These are phyloP conservation scores for Lottia scabra DNA, from an alignment of 2,888 invertebrate species.

Conservation along the genomic window DNA sequence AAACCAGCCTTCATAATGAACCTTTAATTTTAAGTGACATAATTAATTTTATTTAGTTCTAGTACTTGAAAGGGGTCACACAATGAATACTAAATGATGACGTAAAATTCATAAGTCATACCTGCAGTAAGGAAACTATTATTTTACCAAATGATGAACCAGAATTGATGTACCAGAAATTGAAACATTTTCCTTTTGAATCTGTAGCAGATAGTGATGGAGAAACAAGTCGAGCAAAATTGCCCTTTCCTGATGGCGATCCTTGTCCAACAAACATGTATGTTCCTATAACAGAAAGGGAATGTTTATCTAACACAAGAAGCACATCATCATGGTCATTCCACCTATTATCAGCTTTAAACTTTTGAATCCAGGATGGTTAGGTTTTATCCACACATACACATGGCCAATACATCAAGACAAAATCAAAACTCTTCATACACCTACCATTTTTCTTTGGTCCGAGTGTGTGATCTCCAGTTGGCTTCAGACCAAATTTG, in stretches of 20 bases:
- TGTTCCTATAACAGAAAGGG: constrained; percentile 67
- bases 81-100: no score
- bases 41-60: no score
- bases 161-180: constrained; percentile 50
- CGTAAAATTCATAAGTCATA: no score
- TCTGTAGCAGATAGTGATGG: constrained; percentile 45
- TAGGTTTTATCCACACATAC: no score
- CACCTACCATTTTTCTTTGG: constrained; percentile 31
- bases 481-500: constrained; percentile 29
- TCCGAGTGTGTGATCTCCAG: constrained; percentile 48
- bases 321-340: no score
- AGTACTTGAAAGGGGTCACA: no score
- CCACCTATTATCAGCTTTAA: no score
- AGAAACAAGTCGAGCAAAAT: constrained; percentile 71
- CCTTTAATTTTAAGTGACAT: no score
- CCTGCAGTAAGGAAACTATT: constrained; percentile 36
- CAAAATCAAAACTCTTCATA: background rate
- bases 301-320: background rate
- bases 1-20: no score
- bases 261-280: constrained; percentile 75
- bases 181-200: constrained; percentile 39
- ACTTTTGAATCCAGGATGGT: no score
- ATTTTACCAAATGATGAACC: constrained; percentile 40
- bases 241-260: constrained; percentile 73
- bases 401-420: no score